phyloP scores from a whole-genome alignment of 1,140 invertebrate genomes.

The Tyrophagus putrescentiae region DNA sequence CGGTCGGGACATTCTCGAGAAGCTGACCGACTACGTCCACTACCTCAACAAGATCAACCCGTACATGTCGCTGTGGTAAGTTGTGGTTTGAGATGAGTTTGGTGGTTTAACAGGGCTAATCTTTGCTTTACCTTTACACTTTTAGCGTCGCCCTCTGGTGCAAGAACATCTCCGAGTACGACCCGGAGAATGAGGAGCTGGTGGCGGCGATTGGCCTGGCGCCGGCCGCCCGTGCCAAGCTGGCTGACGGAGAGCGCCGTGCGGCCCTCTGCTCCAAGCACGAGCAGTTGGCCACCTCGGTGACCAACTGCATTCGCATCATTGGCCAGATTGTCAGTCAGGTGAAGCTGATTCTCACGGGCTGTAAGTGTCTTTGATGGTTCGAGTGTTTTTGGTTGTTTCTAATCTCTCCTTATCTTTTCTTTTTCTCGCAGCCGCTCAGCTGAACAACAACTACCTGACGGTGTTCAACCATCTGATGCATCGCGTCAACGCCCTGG shows the following conservation, averaged over 20 bases:
- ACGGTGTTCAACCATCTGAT: constrained; percentile 5
- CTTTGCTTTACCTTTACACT: not conserved
- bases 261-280: not conserved
- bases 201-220: not conserved
- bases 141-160: constrained; percentile 8
- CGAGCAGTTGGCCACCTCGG: not conserved
- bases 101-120: not conserved
- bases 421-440: not conserved
- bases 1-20: constrained; percentile 11
- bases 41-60: constrained; percentile 6
- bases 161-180: not conserved
- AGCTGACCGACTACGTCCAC: not conserved
- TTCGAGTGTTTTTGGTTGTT: not conserved
- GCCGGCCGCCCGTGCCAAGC: not conserved
- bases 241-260: not conserved
- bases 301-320: not conserved
- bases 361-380: not conserved
- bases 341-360: not conserved
- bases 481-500: constrained; percentile 10
- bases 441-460: not conserved
- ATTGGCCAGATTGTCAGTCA: constrained; percentile 3
- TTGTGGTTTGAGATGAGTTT: not conserved
- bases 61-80: constrained; percentile 1
- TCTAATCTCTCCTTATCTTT: not conserved
- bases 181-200: not conserved